Base-by-base conservation (phyloP, 2,888 invertebrate species). In the Volucella bombylans region DNA sequence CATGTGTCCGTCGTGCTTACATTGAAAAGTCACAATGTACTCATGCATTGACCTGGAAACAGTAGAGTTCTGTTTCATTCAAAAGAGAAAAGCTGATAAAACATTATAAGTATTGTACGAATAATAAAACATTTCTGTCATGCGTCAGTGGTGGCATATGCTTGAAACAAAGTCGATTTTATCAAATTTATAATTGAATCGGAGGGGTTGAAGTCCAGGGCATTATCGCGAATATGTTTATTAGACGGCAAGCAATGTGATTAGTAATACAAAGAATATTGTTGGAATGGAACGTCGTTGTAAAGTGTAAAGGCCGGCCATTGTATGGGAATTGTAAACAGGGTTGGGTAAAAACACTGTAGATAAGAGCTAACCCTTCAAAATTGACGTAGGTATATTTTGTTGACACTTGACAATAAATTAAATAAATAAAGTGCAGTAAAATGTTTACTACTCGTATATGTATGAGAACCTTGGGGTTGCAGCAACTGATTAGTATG, bases 161-260 rank as follows among this genome's bases (percentile, higher is more conserved):
- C 31, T 31, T 0, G 18, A 11, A 59, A 43, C 18, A 14, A 49
- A 49, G 8, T 39, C 64, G 14, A 49, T 49, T 64, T 64, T 64
- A 64, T 64, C 64, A 64, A 62, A 38, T 14, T 14, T 31, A 47
- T 49, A 4, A 15, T 31, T 31, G 31, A 62, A 47, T 47, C 39
- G 49, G 10, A 62, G 31, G 18, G 49, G 73, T 76, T 69, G 64
- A 71, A 78, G 64, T 71, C 71, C 71, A 78, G 57, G 64, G 71
- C 47, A 49, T 14, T 15, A 10, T 45, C 50, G 61, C 61, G 72
- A n/a, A 14, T 52, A 71, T 50, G 18, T 72, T 72, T 62, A 52
- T 52, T 62, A 50, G 50, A 71, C 62, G 54, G 45, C 59, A 61
- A 59, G 18, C 14, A 55, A n/a, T 49, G 31, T 23, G 50, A 59